These are phyloP conservation scores for Rhaphigaster nebulosa DNA, from an alignment of 2,888 invertebrate species.

Conservation along the genomic window DNA sequence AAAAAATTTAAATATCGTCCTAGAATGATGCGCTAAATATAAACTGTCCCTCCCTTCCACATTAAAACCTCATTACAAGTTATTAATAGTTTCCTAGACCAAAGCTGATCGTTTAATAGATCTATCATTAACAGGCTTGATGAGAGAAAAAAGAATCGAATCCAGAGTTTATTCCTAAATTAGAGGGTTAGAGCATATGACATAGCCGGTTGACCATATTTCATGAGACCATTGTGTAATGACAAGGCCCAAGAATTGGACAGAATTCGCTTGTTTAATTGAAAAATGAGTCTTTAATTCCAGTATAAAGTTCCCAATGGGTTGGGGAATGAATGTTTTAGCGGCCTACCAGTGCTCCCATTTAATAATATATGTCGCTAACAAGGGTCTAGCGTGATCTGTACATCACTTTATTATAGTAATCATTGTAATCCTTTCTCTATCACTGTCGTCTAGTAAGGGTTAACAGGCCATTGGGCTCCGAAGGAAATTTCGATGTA, in stretches of 20 bases:
- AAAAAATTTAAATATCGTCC: too few species aligned
- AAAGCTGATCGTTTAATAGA: background rate
- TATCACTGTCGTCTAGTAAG: background rate
- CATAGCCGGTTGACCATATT: constrained; percentile 3
- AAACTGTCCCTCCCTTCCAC: background rate
- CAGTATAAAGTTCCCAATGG: constrained; percentile 28
- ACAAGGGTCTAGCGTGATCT: constrained; percentile 12
- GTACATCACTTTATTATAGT: constrained; percentile 2
- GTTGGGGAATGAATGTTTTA: background rate
- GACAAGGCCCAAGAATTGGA: constrained; percentile 7
- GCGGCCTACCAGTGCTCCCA: background rate
- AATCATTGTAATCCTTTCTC: background rate
- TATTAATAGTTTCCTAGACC: constrained; percentile 6
- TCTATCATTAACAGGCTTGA: background rate
- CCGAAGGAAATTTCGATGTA: too few species aligned
- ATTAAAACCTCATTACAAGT: background rate
- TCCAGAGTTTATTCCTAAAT: background rate
- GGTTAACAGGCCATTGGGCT: background rate
- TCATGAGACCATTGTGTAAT: constrained; percentile 7
- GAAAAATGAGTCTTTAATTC: constrained; percentile 45
- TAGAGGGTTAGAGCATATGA: constrained; percentile 2
- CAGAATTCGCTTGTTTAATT: constrained; percentile 40
- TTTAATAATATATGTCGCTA: constrained; percentile 21
- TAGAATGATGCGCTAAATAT: too few species aligned
- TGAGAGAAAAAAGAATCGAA: background rate